phyloP scores from a whole-genome alignment of 2,797 vertebrate species.

The Cygnus olor region DNA sequence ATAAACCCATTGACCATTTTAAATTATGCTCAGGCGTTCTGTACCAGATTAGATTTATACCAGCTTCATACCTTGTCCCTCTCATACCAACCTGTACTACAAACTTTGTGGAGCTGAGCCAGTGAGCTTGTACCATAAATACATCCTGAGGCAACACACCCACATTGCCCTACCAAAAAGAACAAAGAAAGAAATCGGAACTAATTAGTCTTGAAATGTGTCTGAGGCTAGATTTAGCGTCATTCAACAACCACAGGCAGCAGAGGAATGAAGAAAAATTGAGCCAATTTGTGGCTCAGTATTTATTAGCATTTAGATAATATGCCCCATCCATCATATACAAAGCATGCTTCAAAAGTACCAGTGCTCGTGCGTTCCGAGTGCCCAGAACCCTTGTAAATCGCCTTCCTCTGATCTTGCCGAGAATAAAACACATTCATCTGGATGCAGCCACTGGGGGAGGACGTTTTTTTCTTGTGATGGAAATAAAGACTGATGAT shows the following conservation, averaged over 20 bases:
- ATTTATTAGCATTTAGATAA: conserved; percentile 70
- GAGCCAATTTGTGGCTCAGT: conserved; percentile 56
- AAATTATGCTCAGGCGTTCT: not conserved
- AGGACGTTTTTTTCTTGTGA: not conserved
- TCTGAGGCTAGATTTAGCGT: conserved; percentile 4
- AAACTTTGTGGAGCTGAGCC: not conserved
- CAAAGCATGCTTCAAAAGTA: not conserved
- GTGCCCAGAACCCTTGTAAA: conserved; percentile 26
- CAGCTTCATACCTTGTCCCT: not conserved
- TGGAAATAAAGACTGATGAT: conserved; percentile 26
- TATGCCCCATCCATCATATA: conserved; percentile 62
- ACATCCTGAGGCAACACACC: not conserved
- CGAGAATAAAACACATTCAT: conserved; percentile 30
- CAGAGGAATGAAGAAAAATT: conserved; percentile 73
- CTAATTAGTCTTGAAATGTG: conserved; percentile 20
- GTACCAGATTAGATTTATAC: not conserved
- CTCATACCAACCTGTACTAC: not conserved
- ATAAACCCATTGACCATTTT: not conserved
- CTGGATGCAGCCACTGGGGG: not conserved
- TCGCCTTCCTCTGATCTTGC: not conserved
- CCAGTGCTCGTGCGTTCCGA: not conserved
- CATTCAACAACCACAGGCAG: conserved; percentile 28
- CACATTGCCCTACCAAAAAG: not conserved
- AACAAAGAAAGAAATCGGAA: not conserved
- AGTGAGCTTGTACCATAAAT: not conserved